phyloP scores from a whole-genome alignment of 2,797 vertebrate genomes.

The Anisognathus igniventris region DNA sequence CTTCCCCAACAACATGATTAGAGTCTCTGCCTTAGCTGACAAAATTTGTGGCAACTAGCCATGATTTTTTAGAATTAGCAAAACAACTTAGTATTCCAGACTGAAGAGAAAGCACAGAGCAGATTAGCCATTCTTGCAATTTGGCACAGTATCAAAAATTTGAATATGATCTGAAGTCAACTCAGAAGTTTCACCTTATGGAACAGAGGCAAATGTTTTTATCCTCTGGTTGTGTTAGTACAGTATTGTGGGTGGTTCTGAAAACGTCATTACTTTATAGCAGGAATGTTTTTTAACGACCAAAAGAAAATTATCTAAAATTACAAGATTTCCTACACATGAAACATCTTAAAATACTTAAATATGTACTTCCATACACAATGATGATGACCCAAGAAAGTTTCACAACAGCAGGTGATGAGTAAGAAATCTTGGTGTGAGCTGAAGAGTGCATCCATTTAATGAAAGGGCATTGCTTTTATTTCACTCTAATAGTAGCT shows the following conservation, averaged over 20 bases:
- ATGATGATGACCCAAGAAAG: background rate
- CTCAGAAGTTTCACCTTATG: background rate
- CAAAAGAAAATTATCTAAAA: background rate
- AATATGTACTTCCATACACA: background rate
- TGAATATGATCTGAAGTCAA: background rate
- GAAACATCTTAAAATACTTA: background rate
- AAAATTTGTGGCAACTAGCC: background rate
- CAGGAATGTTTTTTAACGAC: background rate
- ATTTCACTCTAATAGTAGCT: background rate
- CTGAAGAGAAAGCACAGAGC: background rate
- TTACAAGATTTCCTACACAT: background rate
- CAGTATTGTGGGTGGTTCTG: background rate
- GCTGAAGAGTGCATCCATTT: background rate
- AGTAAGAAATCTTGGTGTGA: background rate
- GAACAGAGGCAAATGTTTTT: background rate
- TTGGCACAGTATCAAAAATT: background rate
- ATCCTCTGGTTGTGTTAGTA: background rate
- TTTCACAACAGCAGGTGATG: background rate
- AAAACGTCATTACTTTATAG: background rate
- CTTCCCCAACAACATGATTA: background rate
- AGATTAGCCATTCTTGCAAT: background rate
- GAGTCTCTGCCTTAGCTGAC: background rate
- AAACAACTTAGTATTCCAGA: background rate
- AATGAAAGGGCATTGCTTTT: background rate
- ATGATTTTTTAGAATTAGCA: background rate